phyloP scores from a whole-genome alignment of 2,113 vertebrate species.

The Eulemur macaco region DNA sequence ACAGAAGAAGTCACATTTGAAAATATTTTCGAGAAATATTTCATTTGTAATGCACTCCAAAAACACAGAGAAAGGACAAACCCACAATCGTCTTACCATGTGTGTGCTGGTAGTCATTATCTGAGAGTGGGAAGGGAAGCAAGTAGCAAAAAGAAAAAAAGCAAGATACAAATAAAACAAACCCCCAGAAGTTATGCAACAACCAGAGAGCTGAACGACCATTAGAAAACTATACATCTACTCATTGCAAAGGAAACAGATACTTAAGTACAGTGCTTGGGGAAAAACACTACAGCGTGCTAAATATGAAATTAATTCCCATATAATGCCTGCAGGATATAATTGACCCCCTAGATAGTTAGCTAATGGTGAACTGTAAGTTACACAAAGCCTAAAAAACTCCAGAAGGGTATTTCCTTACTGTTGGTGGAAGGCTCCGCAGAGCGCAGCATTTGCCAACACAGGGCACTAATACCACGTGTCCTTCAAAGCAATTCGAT shows the following conservation, averaged over 20 bases:
- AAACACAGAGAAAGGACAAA: conserved; percentile 82
- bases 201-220: conserved; percentile 87
- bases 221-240: conserved; percentile 55
- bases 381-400: neutral
- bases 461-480: no score
- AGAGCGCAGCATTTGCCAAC: neutral
- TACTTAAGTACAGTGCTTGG: conserved; percentile 37
- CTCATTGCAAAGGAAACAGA: conserved; percentile 73
- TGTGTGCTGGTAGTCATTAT: conserved; percentile 98
- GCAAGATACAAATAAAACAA: conserved; percentile 89
- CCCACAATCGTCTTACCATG: conserved; percentile 93
- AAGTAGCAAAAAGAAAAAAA: conserved; percentile 90
- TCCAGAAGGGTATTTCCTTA: neutral
- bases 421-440: neutral
- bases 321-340: no score
- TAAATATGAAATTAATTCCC: neutral
- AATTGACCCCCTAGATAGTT: neutral
- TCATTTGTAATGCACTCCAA: conserved; percentile 79
- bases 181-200: conserved; percentile 82
- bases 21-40: conserved; percentile 79
- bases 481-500: neutral
- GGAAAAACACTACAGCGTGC: neutral
- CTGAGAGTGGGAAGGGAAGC: conserved; percentile 95
- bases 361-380: neutral
- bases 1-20: conserved; percentile 56